These are phyloP conservation scores for Paelopatides confundens DNA, from an alignment of 53 echinoderm and acorn worm genomes.

Conservation along the genomic window DNA sequence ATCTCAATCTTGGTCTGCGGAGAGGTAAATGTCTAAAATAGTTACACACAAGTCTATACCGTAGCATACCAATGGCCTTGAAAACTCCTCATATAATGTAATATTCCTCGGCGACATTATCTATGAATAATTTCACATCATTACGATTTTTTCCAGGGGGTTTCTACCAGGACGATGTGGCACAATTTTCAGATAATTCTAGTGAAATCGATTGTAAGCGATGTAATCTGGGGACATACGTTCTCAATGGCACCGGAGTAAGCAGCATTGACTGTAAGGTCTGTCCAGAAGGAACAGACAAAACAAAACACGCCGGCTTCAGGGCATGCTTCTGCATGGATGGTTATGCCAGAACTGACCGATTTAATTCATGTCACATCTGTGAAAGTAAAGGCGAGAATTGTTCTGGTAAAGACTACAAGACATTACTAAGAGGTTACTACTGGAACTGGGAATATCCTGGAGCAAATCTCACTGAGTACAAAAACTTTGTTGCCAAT, in stretches of 20 bases:
- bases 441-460: neutral
- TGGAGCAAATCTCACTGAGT: neutral
- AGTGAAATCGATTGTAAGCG: neutral
- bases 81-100: no score
- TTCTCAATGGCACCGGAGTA: neutral
- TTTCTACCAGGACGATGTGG: neutral
- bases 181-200: no score
- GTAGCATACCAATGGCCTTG: no score
- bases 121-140: no score
- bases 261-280: neutral
- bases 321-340: conserved; percentile 19
- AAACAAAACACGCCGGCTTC: conserved; percentile 9
- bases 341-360: neutral
- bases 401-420: neutral
- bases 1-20: no score
- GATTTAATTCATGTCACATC: neutral
- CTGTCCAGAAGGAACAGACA: conserved; percentile 23
- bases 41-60: no score
- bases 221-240: neutral
- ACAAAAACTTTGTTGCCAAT: neutral
- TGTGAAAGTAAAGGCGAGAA: neutral
- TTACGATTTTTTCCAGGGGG: neutral
- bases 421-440: neutral
- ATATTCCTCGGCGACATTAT: no score
- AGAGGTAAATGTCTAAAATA: no score